Evolutionary conservation across 2,797 vertebrate genomes (phyloP).

Genomic region (Podarcis siculus): DNA sequence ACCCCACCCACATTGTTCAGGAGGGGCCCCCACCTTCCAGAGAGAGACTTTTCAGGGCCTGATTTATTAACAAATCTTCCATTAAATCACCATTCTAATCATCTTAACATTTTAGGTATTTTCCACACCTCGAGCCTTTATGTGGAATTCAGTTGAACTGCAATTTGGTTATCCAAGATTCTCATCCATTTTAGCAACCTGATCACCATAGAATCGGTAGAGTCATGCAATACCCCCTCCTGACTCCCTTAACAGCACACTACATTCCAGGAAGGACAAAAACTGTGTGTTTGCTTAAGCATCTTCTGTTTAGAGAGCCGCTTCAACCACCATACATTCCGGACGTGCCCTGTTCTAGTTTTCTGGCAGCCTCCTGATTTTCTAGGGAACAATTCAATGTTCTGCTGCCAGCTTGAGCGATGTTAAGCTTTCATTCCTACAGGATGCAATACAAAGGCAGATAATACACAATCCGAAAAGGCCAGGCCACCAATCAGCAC

Average conservation of each 20-base stretch:
- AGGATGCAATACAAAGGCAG: neutral
- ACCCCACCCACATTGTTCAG: neutral
- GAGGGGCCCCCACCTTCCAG: neutral
- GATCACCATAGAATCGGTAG: neutral
- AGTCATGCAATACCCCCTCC: neutral
- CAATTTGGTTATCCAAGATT: neutral
- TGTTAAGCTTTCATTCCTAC: neutral
- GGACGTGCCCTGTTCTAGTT: fast-evolving
- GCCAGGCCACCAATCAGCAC: neutral
- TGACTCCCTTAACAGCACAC: neutral
- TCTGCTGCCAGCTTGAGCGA: neutral
- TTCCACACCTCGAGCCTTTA: no score
- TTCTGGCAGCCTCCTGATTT: neutral
- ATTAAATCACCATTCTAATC: no score
- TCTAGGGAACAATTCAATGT: neutral
- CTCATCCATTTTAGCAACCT: neutral
- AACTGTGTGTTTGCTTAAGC: neutral
- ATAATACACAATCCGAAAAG: neutral
- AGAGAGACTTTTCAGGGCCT: neutral
- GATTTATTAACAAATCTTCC: neutral
- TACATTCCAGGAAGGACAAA: neutral
- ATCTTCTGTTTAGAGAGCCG: neutral
- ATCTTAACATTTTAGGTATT: neutral
- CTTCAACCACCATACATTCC: neutral
- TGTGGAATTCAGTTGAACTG: neutral